Evolutionary conservation across 2,888 invertebrate genomes (phyloP).

Genomic region (Sceliomorpha sp.): DNA sequence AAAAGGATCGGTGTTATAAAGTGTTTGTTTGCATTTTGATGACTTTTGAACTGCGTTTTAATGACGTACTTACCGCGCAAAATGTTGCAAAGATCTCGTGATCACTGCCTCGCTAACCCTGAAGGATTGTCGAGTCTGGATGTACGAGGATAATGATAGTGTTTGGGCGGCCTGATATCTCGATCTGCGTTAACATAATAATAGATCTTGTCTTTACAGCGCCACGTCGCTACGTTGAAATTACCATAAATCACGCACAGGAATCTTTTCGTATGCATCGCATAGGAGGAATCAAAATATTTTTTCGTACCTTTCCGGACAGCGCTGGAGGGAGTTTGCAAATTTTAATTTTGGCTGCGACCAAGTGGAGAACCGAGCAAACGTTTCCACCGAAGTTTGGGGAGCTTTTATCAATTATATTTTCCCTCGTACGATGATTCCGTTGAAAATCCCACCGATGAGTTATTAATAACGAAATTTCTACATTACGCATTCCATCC

Average conservation of each 20-base stretch:
- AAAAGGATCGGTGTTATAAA: no score
- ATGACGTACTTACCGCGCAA: slow-evolving; percentile 4
- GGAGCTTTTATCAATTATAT: no score
- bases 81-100: slow-evolving; percentile 25
- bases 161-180: slow-evolving; percentile 56
- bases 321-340: no score
- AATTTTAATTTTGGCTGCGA: neutral
- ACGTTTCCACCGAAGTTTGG: no score
- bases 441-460: slow-evolving; percentile 17
- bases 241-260: slow-evolving; percentile 60
- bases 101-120: slow-evolving; percentile 11
- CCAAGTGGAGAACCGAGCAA: no score
- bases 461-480: slow-evolving; percentile 45
- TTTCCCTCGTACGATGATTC: slow-evolving; percentile 22
- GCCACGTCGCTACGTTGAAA: slow-evolving; percentile 54
- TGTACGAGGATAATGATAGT: slow-evolving; percentile 59
- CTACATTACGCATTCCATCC: slow-evolving; percentile 32
- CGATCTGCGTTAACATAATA: slow-evolving; percentile 63
- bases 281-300: slow-evolving; percentile 13
- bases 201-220: slow-evolving; percentile 59
- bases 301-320: no score
- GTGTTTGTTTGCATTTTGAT: no score
- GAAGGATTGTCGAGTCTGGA: slow-evolving; percentile 16
- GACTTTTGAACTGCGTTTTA: neutral
- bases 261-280: slow-evolving; percentile 33